These are phyloP conservation scores for Genyomyrus donnyi DNA, from an alignment of 2,113 vertebrate genomes.

Conservation along the genomic window DNA sequence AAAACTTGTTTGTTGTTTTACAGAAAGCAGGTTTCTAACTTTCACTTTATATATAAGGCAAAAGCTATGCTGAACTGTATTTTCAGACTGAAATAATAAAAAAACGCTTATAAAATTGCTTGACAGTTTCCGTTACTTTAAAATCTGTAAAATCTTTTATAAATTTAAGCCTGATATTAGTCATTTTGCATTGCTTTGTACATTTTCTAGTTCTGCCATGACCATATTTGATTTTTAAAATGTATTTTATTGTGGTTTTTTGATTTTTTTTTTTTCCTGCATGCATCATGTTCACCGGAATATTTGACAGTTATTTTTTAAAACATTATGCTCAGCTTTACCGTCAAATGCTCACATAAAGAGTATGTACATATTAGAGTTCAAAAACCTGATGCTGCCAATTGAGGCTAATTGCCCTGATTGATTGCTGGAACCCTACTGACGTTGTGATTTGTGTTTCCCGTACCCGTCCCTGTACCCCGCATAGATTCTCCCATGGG, in stretches of 20 bases:
- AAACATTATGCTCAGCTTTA: background rate
- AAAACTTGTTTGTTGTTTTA: background rate
- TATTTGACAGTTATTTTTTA: background rate
- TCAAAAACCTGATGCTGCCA: background rate
- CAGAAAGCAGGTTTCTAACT: background rate
- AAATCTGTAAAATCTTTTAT: background rate
- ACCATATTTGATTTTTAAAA: background rate
- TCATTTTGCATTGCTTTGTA: background rate
- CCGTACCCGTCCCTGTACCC: background rate
- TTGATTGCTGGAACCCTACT: conserved; percentile 37
- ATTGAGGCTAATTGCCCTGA: conserved; percentile 12
- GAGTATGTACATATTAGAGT: background rate
- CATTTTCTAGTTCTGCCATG: background rate
- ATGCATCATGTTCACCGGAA: background rate
- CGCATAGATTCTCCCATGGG: conserved; percentile 63
- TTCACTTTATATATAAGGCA: background rate
- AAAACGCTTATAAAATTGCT: background rate
- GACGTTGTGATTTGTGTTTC: conserved; percentile 30
- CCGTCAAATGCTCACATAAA: background rate
- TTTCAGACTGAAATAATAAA: background rate
- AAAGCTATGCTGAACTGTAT: background rate
- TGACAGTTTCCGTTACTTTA: background rate
- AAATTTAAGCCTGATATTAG: background rate
- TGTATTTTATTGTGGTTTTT: background rate
- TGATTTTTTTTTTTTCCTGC: background rate